These are phyloP conservation scores for Neoascia interrupta DNA, from an alignment of 2,888 invertebrate species.

Conservation along the genomic window DNA sequence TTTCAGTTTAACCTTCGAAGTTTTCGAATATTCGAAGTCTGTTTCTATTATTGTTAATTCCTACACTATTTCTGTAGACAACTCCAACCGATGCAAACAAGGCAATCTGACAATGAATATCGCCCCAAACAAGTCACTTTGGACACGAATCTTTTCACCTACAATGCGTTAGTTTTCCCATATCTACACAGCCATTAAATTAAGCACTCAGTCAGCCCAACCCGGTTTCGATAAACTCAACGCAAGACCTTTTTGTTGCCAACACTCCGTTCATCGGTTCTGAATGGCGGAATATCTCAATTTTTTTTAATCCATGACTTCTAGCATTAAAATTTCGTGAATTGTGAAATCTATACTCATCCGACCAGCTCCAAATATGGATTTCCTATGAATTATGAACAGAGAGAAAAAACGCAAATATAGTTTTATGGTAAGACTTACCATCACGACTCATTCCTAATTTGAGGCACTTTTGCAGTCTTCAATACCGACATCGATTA, in stretches of 20 bases:
- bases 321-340: conserved; percentile 52
- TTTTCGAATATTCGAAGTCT: too few relatives aligned
- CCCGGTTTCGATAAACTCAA: conserved; percentile 13
- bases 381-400: conserved; percentile 5
- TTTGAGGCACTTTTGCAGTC: conserved; percentile 99
- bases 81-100: too few relatives aligned
- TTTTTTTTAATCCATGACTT: conserved; percentile 37
- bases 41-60: too few relatives aligned
- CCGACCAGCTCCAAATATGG: too few relatives aligned
- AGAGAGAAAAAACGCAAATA: neutral
- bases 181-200: too few relatives aligned
- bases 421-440: conserved; percentile 84
- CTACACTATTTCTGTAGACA: too few relatives aligned
- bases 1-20: too few relatives aligned
- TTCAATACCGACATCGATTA: conserved; percentile 99
- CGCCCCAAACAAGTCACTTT: conserved; percentile 16
- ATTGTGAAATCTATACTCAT: conserved; percentile 64
- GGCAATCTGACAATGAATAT: conserved; percentile 5
- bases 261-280: conserved; percentile 2
- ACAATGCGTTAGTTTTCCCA: neutral
- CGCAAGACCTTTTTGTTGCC: conserved; percentile 17
- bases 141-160: conserved; percentile 38
- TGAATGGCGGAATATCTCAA: conserved; percentile 8
- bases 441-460: conserved; percentile 99
- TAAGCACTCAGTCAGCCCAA: neutral